These are phyloP conservation scores for Hexactinellida sp. DNA, from an alignment of 37 sponge, comb jelly and placozoan genomes.

Conservation along the genomic window DNA sequence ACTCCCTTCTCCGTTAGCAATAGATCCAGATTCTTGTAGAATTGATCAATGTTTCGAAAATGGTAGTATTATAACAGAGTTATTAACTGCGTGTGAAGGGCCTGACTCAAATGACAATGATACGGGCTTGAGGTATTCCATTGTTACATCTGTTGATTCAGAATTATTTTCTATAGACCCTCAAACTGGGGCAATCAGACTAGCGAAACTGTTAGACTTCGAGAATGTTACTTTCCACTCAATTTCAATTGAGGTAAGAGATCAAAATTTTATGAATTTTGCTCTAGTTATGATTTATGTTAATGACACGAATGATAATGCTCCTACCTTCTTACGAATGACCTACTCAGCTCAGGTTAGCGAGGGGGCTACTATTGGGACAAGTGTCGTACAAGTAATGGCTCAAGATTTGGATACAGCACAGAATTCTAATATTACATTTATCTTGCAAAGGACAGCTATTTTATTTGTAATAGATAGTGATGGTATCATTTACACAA, in stretches of 20 bases:
- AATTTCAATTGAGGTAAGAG: background rate
- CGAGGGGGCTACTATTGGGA: background rate
- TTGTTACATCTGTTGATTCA: background rate
- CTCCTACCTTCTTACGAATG: background rate
- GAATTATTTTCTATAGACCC: background rate
- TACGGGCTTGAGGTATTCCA: background rate
- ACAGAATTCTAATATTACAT: background rate
- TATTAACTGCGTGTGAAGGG: background rate
- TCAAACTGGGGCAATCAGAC: background rate
- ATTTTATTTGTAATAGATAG: background rate
- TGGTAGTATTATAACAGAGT: background rate
- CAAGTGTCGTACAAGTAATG: background rate
- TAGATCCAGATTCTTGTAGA: background rate
- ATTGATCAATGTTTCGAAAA: background rate
- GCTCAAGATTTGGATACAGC: background rate
- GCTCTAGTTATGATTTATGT: background rate
- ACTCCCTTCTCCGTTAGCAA: background rate
- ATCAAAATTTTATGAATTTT: background rate
- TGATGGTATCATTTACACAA: background rate
- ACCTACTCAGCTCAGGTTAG: background rate
- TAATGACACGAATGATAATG: constrained; percentile 5
- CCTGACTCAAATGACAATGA: background rate
- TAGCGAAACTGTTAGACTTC: background rate
- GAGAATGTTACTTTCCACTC: background rate
- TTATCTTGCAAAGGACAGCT: background rate